Evolutionary conservation across 35 echinoderm and acorn worm species (phyloP).

Genomic region (Nesometra sesokonis): DNA sequence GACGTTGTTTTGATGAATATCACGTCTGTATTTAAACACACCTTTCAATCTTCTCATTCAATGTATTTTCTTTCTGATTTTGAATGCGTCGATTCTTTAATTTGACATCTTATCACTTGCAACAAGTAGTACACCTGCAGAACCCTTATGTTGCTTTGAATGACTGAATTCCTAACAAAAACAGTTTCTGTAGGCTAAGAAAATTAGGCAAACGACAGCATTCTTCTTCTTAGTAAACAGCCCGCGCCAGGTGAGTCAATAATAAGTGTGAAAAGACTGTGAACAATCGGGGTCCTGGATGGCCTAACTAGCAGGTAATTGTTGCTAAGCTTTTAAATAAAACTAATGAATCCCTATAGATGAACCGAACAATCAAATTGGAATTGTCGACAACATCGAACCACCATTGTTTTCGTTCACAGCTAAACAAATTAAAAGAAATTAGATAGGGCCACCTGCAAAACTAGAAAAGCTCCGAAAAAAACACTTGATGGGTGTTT

Average conservation of each 20-base stretch:
- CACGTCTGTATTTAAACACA: neutral
- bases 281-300: neutral
- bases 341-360: neutral
- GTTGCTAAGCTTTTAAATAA: neutral
- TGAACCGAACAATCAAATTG: neutral
- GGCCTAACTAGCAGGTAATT: neutral
- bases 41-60: neutral
- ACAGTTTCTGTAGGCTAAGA: neutral
- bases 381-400: neutral
- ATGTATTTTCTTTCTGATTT: neutral
- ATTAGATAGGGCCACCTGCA: neutral
- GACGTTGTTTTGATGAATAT: too few species aligned
- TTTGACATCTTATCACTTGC: neutral
- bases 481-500: neutral
- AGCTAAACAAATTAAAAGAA: neutral
- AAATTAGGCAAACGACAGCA: neutral
- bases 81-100: neutral
- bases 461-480: neutral
- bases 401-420: neutral
- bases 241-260: neutral
- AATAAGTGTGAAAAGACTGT: neutral
- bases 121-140: neutral
- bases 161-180: neutral
- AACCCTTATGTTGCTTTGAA: neutral
- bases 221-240: neutral